Conservation (phyloP, 2,888 invertebrate genomes). For the Emmelina monodactyla region DNA sequence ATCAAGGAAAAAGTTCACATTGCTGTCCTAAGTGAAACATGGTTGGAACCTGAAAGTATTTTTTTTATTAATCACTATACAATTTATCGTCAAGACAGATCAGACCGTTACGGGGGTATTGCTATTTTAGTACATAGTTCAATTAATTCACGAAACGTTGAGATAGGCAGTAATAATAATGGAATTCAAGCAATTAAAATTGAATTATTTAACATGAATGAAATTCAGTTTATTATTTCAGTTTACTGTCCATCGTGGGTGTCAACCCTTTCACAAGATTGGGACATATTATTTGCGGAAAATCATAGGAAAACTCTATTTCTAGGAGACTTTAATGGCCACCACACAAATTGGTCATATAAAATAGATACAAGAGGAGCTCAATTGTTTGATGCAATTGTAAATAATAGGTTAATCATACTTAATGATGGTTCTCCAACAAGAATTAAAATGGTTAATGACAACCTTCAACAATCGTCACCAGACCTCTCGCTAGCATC, state of each 20-base stretch:
- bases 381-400: constrained; percentile 1
- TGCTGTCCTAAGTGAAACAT: no score
- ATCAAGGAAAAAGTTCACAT: no score
- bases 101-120: no score
- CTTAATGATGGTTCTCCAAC: constrained; percentile 7
- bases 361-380: constrained; percentile 4
- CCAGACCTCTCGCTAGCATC: constrained; percentile 6
- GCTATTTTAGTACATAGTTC: no score
- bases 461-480: constrained; percentile 2
- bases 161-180: no score
- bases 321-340: constrained; percentile 9
- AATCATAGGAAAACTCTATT: constrained; percentile 3
- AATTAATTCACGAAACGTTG: no score
- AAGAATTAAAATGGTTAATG: constrained; percentile 6
- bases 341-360: constrained; percentile 8
- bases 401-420: constrained; percentile 2
- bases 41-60: no score
- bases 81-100: no score
- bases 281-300: background rate
- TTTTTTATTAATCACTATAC: no score
- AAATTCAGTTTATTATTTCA: no score
- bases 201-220: no score
- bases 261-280: constrained; percentile 3
- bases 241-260: constrained; percentile 6
- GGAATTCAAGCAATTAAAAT: no score